These are phyloP conservation scores for Stigmatopora nigra DNA, from an alignment of 2,113 vertebrate species.

Conservation along the genomic window DNA sequence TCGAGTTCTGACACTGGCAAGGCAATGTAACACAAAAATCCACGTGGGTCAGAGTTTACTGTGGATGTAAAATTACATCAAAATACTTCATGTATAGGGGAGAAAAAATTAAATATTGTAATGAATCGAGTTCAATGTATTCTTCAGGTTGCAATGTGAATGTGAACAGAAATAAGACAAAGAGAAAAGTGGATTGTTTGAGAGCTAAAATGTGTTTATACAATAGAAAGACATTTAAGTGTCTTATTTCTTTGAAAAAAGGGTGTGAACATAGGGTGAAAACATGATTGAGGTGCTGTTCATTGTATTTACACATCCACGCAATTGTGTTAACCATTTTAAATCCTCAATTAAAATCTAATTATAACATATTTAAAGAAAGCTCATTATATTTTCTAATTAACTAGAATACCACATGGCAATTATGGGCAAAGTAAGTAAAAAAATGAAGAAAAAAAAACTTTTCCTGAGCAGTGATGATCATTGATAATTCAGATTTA, in stretches of 20 bases:
- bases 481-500: background rate
- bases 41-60: too few species aligned
- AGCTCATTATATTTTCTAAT: background rate
- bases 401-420: background rate
- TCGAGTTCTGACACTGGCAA: too few species aligned
- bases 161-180: background rate
- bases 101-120: too few species aligned
- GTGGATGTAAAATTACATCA: too few species aligned
- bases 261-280: background rate
- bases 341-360: background rate
- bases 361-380: background rate
- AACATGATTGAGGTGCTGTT: background rate
- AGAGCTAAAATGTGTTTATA: background rate
- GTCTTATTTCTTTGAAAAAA: background rate
- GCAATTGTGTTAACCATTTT: background rate
- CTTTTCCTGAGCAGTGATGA: background rate
- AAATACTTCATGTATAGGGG: too few species aligned
- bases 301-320: background rate
- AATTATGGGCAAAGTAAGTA: background rate
- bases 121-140: too few species aligned
- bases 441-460: background rate
- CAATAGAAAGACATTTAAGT: background rate
- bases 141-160: too few species aligned
- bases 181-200: background rate
- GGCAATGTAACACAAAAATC: too few species aligned